Evolutionary conservation across 2,888 invertebrate species (phyloP).

Genomic region (Taphrorychus bicolor): DNA sequence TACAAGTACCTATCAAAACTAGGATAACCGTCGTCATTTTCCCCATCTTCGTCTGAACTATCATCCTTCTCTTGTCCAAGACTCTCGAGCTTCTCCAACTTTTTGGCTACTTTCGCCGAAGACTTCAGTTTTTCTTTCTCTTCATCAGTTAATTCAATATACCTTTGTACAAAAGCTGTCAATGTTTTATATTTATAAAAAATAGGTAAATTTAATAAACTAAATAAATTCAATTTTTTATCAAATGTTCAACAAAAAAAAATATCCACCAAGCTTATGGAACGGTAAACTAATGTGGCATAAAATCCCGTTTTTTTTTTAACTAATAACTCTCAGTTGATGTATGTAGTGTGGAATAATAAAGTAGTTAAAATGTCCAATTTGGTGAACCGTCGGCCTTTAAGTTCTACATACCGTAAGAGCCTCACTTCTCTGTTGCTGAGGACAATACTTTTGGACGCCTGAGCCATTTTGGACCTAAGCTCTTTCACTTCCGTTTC

Average conservation of each 20-base stretch:
- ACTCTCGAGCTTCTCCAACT: conserved; percentile 87
- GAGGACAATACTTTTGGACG: conserved; percentile 85
- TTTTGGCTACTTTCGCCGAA: conserved; percentile 90
- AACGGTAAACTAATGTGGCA: no score
- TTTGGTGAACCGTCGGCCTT: no score
- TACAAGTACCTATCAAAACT: conserved; percentile 67
- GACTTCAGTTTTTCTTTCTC: conserved; percentile 92
- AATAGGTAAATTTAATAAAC: no score
- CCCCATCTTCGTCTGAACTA: conserved; percentile 77
- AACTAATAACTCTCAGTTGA: no score
- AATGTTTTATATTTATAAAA: neutral
- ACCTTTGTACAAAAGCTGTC: conserved; percentile 53
- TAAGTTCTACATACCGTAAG: conserved; percentile 71
- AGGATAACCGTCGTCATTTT: conserved; percentile 75
- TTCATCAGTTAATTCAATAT: conserved; percentile 89
- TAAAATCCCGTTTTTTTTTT: no score
- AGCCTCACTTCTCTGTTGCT: conserved; percentile 91
- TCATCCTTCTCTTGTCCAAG: conserved; percentile 76
- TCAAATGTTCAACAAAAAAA: no score
- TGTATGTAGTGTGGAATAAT: no score
- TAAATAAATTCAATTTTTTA: no score
- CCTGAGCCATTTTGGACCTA: conserved; percentile 79
- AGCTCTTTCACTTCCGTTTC: conserved; percentile 91
- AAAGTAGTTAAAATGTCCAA: neutral
- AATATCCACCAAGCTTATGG: no score